Evolutionary conservation across 2,113 vertebrate genomes (phyloP).

Genomic region (Corynorhinus townsendii): DNA sequence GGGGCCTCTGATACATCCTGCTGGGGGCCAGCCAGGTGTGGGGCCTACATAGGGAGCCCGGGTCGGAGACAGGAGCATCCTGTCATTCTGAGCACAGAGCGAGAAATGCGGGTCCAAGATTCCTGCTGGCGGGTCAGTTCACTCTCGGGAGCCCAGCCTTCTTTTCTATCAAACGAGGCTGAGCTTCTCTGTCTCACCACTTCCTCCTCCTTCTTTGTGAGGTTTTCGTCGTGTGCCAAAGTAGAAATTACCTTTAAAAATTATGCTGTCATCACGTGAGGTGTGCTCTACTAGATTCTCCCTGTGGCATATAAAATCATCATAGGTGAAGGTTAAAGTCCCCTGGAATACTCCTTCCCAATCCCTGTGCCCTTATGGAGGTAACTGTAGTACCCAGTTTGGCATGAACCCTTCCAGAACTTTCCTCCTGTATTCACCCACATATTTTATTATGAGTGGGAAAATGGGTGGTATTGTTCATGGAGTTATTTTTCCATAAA

Average conservation of each 20-base stretch:
- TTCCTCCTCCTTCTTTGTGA: not conserved
- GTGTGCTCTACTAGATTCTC: not conserved
- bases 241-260: not conserved
- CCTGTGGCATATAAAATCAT: fast-evolving
- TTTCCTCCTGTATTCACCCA: not conserved
- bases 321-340: not conserved
- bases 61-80: not conserved
- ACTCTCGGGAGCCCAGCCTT: not conserved
- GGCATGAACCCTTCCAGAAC: not conserved
- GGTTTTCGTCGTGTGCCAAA: fast-evolving
- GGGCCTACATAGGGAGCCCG: not conserved
- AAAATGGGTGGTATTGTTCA: not conserved
- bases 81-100: not conserved
- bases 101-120: no score
- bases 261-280: fast-evolving
- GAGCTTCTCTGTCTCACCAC: not conserved
- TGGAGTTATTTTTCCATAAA: not conserved
- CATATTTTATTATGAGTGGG: no score
- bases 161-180: fast-evolving
- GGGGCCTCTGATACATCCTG: not conserved
- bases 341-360: not conserved
- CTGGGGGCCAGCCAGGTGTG: not conserved
- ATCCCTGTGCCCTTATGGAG: not conserved
- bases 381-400: no score
- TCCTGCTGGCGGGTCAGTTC: not conserved